Evolutionary conservation across 2,797 vertebrate species (phyloP), one percentile per base, ranked within the genome.

Genomic region (Taenioides sp.): DNA sequence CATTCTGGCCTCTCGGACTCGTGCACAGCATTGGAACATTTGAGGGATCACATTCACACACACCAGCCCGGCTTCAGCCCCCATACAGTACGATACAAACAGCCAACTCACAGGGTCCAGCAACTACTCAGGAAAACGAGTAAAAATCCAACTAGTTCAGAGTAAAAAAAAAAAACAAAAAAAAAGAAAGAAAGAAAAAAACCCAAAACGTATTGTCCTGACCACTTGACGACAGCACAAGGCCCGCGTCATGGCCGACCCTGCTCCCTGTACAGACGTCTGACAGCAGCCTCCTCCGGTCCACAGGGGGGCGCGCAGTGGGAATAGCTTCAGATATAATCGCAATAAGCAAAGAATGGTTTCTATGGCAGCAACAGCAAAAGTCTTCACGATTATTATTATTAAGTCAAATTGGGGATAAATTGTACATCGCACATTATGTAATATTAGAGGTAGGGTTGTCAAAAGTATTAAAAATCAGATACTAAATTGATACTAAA

Each of bases 1-100:
- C 91, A 92, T 93, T 81, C 85, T 80, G 90, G 91, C 92, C 84
- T 72, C 76, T 75, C 83, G 84, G 54, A 71, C 68, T 69, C 69
- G 76, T 40, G 79, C 61, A 55, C 70, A 67, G 52, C 66, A 74
- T 74, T 67, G 64, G 28, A 57, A 40, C 55, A 31, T 37, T 37
- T 55, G 14, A 50, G 59, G 1, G 69, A 54, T 64, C 74, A 85
- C 73, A 84, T 75, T 74, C 77, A 82, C 59, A 86, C 71, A 80
- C 65, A 71, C 61, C 11, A 23, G 61, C 73, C 70, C 71, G 75
- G 67, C 67, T 67, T 27, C 55, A 43, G 71, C 55, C 23, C 40
- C 74, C 76, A 76, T 65, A 77, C 70, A 72, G 82, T 84, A 80
- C 80, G 82, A 83, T 87, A 86, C 81, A 76, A 83, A 77, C 60